Conservation (phyloP, 2,113 vertebrate species). For the Bufo gargarizans region DNA sequence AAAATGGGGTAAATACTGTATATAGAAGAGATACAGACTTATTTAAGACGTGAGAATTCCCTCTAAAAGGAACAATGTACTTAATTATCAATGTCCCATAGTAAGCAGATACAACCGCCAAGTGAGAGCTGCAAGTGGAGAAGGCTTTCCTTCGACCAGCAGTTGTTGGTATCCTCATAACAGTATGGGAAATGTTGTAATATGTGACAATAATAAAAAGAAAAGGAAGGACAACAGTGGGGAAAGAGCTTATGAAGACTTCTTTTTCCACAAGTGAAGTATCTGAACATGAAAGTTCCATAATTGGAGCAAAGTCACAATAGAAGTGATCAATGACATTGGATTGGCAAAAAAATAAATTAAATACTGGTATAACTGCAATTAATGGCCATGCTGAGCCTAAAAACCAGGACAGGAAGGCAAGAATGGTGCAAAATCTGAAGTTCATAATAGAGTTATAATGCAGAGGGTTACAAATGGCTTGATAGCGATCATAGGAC, state of each 20-base stretch:
- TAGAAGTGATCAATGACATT: slow-evolving; percentile 41
- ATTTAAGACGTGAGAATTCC: not conserved
- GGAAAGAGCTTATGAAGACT: slow-evolving; percentile 1
- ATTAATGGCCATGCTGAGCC: not conserved
- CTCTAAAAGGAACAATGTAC: not conserved
- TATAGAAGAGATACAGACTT: slow-evolving; percentile 20
- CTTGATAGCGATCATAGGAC: not conserved
- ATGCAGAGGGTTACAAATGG: slow-evolving; percentile 26
- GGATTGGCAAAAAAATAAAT: slow-evolving; percentile 13
- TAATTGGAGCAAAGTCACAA: slow-evolving; percentile 32
- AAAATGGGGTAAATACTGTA: not conserved
- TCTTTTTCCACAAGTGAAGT: not conserved
- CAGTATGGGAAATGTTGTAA: not conserved
- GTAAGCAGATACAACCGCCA: slow-evolving; percentile 5
- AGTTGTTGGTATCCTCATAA: not conserved
- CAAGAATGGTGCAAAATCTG: slow-evolving; percentile 2
- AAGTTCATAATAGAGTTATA: slow-evolving; percentile 10
- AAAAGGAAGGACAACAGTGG: slow-evolving; percentile 12
- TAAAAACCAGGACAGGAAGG: not conserved
- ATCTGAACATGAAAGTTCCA: slow-evolving; percentile 37
- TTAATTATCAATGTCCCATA: slow-evolving; percentile 12
- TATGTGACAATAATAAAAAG: slow-evolving; percentile 16
- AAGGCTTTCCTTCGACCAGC: not conserved
- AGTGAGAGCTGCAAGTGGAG: not conserved
- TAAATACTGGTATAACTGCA: slow-evolving; percentile 7